Conservation (phyloP, 2,113 vertebrate genomes). For the Neodon shergylaensis region DNA sequence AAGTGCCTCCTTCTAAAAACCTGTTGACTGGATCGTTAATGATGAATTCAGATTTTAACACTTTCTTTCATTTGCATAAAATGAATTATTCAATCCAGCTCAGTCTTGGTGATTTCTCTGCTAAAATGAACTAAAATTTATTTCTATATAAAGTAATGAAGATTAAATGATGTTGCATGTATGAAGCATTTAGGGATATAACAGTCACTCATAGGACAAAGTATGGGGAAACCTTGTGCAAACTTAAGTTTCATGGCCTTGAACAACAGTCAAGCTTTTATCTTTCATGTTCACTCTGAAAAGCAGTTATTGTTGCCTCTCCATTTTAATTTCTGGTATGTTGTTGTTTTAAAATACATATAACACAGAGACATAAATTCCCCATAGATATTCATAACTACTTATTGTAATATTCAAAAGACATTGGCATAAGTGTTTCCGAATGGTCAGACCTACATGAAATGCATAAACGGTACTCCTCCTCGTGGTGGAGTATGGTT, state of each 20-base stretch:
- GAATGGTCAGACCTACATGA: background rate
- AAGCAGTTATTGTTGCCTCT: background rate
- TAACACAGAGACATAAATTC: background rate
- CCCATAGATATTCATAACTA: background rate
- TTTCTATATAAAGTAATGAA: slow-evolving; percentile 1
- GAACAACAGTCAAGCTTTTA: background rate
- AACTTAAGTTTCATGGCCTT: background rate
- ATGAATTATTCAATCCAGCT: background rate
- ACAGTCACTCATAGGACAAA: background rate
- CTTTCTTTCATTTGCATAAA: slow-evolving; percentile 2
- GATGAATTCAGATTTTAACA: background rate
- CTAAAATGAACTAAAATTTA: background rate
- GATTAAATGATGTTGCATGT: background rate
- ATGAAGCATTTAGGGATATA: background rate
- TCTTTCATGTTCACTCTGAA: background rate
- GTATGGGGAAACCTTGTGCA: background rate
- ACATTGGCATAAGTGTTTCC: background rate
- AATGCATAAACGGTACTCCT: accelerated
- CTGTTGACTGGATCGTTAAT: background rate
- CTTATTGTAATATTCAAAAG: background rate
- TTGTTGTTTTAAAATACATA: background rate
- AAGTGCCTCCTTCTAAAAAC: background rate
- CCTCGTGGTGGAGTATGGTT: no score
- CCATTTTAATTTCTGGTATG: background rate
- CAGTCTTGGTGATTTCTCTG: background rate